These are phyloP conservation scores for Brachionus asplanchnoidis DNA, from an alignment of 1,140 invertebrate genomes.

Conservation along the genomic window DNA sequence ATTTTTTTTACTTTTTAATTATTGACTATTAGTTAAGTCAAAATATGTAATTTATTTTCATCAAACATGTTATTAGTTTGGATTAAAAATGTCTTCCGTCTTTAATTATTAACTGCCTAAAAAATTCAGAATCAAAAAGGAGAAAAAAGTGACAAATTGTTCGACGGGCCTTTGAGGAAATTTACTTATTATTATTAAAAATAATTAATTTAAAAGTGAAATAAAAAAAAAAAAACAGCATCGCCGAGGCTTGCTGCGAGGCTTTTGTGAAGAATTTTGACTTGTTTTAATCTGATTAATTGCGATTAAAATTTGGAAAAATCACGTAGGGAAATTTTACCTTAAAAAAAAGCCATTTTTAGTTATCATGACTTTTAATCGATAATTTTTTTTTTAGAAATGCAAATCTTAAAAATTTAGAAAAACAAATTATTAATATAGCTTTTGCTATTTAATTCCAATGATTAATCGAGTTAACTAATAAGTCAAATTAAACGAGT, in stretches of 20 bases:
- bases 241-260: neutral
- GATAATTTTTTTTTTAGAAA: neutral
- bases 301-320: neutral
- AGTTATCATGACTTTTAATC: neutral
- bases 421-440: neutral
- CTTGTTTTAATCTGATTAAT: neutral
- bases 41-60: neutral
- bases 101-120: neutral
- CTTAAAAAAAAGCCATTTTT: neutral
- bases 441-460: neutral
- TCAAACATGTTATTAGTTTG: neutral
- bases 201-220: neutral
- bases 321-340: neutral
- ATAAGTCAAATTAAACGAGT: neutral
- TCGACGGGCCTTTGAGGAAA: neutral
- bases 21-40: neutral
- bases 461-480: slow-evolving; percentile 26
- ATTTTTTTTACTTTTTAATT: neutral
- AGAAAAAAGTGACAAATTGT: neutral
- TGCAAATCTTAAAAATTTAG: neutral
- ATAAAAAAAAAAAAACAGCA: neutral
- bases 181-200: neutral
- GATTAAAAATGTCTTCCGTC: neutral
- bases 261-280: neutral
- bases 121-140: neutral